Evolutionary conservation across 1,140 invertebrate species (phyloP), one percentile per base, ranked within the genome.

Genomic region (Ceratina calcarata): DNA sequence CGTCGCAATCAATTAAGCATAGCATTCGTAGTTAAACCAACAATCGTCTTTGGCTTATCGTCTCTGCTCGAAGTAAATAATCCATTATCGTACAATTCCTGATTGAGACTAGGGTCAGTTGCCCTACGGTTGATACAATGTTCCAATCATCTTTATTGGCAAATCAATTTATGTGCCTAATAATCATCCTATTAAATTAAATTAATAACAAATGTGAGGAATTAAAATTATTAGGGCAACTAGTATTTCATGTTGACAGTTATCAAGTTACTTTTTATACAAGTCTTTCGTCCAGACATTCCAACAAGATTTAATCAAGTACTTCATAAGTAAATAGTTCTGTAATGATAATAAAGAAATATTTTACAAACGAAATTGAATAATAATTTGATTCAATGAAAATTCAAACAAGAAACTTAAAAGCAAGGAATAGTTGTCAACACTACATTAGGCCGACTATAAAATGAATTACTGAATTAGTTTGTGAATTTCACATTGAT

Each of bases 261-360:
- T 45, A 64, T 53, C 45, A 45, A 12, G 8, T n/a, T 69, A 37
- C n/a, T 51, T 22, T 69, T 68, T 60, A 61, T 61, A n/a, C 15
- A 51, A 22, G 3, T 51, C 32, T 65, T 62, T 32, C 24, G n/a
- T 37, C 67, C 75, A 78, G 67, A 45, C 71, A 64, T 49, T 32
- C 4, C 27, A 32, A 32, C 18, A 6, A 58, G 32, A 65, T 22
- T 58, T 37, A 2, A 58, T 1, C 22, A 13, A 24, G 22, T 13
- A 37, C 16, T 62, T 64, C 13, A 0, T 61, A 64, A 51, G 49
- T 24, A 10, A 62, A 2, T 1, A 8, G n/a, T 51, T 51, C 10
- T 15, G 62, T 8, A 20, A 32, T 71, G 20, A 18, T 16, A 71
- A 22, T 32, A 32, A 18, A 2, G 3, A 24, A 15, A 49, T 20